Percentiles rank a stretch among this genome's conserved stretches.
phyloP scores from a whole-genome alignment of 2,797 vertebrate species.

The Myotis daubentonii region DNA sequence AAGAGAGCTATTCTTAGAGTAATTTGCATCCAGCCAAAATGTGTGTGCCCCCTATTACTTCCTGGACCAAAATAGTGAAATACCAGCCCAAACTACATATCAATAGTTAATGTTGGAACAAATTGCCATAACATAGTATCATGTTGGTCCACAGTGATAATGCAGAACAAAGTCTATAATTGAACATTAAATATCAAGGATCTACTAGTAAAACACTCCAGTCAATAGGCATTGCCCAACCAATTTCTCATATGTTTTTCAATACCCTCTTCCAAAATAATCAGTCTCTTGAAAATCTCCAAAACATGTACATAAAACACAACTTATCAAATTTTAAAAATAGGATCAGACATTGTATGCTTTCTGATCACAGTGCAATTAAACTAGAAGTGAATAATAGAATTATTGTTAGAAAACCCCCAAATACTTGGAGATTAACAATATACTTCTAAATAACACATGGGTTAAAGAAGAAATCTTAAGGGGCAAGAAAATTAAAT shows the following conservation, averaged over 20 bases:
- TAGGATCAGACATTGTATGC: background rate
- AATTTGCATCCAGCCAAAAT: background rate
- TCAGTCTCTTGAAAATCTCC: background rate
- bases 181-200: background rate
- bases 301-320: background rate
- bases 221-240: background rate
- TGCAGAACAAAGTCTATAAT: background rate
- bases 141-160: background rate
- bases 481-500: background rate
- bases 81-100: background rate
- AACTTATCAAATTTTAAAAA: background rate
- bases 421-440: background rate
- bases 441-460: background rate
- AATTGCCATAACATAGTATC: background rate
- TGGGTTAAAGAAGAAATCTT: background rate
- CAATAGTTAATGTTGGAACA: background rate
- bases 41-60: background rate
- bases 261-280: background rate
- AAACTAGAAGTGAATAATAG: background rate
- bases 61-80: background rate
- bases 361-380: background rate
- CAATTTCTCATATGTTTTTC: background rate
- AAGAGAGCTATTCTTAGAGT: background rate
- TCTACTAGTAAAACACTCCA: background rate
- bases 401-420: background rate